Evolutionary conservation across 2,888 invertebrate species (phyloP).

Genomic region (Xylota sylvarum): DNA sequence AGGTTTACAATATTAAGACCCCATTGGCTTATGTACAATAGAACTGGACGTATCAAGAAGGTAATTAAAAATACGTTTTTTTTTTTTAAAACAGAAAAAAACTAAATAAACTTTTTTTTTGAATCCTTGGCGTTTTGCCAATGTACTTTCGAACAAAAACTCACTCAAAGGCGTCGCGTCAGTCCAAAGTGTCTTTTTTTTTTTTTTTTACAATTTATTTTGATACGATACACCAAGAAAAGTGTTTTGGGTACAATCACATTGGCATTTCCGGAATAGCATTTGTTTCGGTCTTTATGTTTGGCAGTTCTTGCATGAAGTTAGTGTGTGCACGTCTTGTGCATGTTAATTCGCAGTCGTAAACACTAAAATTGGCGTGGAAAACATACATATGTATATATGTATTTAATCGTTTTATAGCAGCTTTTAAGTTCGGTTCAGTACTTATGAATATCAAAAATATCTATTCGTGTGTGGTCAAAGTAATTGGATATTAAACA

Average conservation of each 20-base stretch:
- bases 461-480: neutral
- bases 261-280: conserved; percentile 53
- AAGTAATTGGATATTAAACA: no score
- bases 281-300: conserved; percentile 15
- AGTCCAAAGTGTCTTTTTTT: conserved; percentile 47
- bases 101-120: conserved; percentile 18
- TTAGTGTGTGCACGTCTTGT: neutral
- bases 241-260: conserved; percentile 25
- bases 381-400: neutral
- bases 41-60: neutral
- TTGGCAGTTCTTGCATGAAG: conserved; percentile 1
- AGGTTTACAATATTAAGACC: conserved; percentile 43
- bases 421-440: conserved; percentile 8
- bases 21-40: conserved; percentile 11
- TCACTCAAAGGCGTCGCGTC: conserved; percentile 39
- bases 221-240: conserved; percentile 1
- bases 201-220: conserved; percentile 4
- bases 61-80: conserved; percentile 8
- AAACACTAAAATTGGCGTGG: conserved; percentile 4
- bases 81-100: conserved; percentile 5
- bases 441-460: neutral
- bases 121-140: conserved; percentile 40
- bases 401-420: neutral
- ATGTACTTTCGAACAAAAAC: conserved; percentile 24
- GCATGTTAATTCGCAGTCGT: neutral